These are phyloP conservation scores for Melipona beecheii DNA, from an alignment of 2,888 invertebrate genomes.

Conservation along the genomic window DNA sequence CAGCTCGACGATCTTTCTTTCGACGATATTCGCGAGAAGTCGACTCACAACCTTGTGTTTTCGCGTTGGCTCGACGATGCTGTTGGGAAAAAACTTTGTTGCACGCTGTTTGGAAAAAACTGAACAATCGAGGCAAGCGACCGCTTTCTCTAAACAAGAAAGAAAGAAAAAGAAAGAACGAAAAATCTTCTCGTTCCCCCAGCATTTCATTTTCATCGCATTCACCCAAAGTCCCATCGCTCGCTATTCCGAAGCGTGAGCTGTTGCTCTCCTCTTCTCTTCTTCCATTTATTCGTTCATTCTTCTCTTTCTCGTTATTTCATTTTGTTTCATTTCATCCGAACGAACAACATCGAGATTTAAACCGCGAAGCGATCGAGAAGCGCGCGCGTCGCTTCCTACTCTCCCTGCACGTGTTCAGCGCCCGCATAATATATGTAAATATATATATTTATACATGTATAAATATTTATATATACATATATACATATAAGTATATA, in stretches of 20 bases:
- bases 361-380: conserved; percentile 7
- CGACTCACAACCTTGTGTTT: neutral
- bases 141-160: too few species aligned
- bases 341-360: conserved; percentile 70
- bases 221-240: conserved; percentile 58
- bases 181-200: neutral
- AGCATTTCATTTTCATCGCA: neutral
- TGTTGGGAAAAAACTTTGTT: too few species aligned
- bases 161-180: too few species aligned
- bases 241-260: conserved; percentile 49
- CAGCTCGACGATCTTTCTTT: neutral
- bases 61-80: neutral
- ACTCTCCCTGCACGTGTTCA: conserved; percentile 45
- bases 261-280: neutral
- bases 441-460: conserved; percentile 37
- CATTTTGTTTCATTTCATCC: conserved; percentile 8
- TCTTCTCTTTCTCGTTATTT: neutral
- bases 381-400: conserved; percentile 7
- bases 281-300: neutral
- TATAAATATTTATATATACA: conserved; percentile 1
- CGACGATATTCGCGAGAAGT: neutral
- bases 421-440: conserved; percentile 38
- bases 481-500: neutral
- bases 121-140: neutral
- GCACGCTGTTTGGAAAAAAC: neutral